Conservation (phyloP, 2,888 invertebrate species). For the Aelia acuminata region DNA sequence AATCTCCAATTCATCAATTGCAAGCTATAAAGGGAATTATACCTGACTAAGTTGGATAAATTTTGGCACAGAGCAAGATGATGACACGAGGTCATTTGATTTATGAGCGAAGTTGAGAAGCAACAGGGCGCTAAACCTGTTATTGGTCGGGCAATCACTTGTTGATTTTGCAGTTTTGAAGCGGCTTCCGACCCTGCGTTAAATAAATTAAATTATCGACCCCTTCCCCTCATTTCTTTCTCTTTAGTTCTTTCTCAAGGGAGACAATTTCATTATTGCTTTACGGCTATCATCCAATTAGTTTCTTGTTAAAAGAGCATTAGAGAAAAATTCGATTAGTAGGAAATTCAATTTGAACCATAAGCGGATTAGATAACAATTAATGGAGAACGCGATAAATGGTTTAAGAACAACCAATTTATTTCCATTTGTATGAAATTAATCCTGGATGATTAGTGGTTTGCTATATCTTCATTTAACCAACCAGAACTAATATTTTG, state of each 20-base stretch:
- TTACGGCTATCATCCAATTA: not conserved
- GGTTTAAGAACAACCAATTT: not conserved
- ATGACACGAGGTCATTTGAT: constrained; percentile 24
- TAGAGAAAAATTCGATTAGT: not conserved
- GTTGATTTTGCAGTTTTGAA: constrained; percentile 38
- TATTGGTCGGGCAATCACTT: constrained; percentile 22
- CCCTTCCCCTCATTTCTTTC: not conserved
- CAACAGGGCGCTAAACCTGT: constrained; percentile 8
- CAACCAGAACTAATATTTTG: too few relatives aligned
- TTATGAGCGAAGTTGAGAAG: not conserved
- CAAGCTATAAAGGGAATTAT: not conserved
- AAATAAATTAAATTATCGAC: constrained; percentile 30
- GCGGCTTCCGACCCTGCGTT: constrained; percentile 16
- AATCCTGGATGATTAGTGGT: not conserved
- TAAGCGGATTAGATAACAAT: not conserved
- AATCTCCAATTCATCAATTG: too few relatives aligned
- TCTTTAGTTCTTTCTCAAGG: not conserved
- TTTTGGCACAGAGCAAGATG: not conserved
- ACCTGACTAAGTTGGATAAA: not conserved
- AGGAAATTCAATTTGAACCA: not conserved
- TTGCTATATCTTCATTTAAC: too few relatives aligned
- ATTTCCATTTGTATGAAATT: not conserved
- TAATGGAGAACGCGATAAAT: not conserved
- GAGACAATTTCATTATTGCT: constrained; percentile 25
- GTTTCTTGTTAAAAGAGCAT: not conserved